Evolutionary conservation across 2,797 vertebrate genomes (phyloP), one percentile per base, ranked within the genome.

Genomic region (Xyrichtys novacula): DNA sequence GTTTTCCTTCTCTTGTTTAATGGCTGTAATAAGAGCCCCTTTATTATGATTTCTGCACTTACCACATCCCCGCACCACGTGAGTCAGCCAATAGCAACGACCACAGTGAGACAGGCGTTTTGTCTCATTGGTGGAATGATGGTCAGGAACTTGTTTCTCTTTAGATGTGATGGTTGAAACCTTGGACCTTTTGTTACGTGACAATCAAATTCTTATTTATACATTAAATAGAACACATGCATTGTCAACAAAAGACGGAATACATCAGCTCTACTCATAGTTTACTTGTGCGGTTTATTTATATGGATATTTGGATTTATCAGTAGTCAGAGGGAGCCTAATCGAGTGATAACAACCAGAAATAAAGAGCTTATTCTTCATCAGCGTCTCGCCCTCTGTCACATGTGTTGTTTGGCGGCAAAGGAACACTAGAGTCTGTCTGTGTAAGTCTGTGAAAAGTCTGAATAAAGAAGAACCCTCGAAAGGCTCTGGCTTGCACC

Each of bases 1-100:
- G 85, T 91, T 90, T 86, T 84, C 70, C 78, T 80, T 75, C 87
- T 82, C 85, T 84, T 79, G 76, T 89, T 91, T 89, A 91, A 93
- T 83, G 82, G 80, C 85, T 87, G 89, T 87, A 90, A 92, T 88
- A 91, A 87, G 88, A 92, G 71, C 88, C 82, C 71, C 77, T 85
- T 87, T 91, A 87, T 92, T 90, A 81, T 84, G 86, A 89, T 88
- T 89, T 81, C 83, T 66, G 72, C 83, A 71, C 85, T 71, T 19
- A n/a, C 81, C 39, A 72, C 25, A 69, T 80, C 74, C 66, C 67
- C 43, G 80, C 74, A 23, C 71, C 38, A 40, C 7, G 32, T 69
- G 74, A 78, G 72, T 61, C 75, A 39, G 71, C 23, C 46, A 3
- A 50, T 3, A 52, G 62, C 64, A 66, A 78, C 7, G 9, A 73